These are phyloP conservation scores for Teinopalpus imperialis DNA, from an alignment of 2,888 invertebrate genomes.

Conservation along the genomic window DNA sequence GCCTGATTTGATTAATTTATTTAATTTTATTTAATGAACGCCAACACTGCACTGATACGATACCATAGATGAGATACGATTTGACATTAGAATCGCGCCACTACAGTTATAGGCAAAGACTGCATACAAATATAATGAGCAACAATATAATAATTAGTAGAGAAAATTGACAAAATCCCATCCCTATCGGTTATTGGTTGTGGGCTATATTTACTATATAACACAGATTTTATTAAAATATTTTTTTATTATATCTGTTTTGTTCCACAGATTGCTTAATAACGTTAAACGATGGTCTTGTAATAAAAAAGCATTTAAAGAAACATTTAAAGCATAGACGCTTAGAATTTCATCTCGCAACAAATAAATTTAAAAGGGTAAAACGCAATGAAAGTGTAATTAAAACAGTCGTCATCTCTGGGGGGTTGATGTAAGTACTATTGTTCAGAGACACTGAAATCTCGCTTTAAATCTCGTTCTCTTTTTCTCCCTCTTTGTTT, in stretches of 20 bases:
- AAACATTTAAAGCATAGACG: slow-evolving; percentile 23
- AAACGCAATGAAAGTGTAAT: slow-evolving; percentile 35
- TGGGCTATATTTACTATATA: too few species aligned
- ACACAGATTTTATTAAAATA: slow-evolving; percentile 12
- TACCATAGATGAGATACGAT: too few species aligned
- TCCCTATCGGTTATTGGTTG: too few species aligned
- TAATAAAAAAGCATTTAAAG: slow-evolving; percentile 27
- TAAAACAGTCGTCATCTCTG: slow-evolving; percentile 33
- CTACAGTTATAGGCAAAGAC: too few species aligned
- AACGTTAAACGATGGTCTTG: slow-evolving; percentile 16
- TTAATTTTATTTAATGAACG: too few species aligned
- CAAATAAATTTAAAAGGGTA: slow-evolving; percentile 35
- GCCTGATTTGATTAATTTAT: too few species aligned
- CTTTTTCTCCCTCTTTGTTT: slow-evolving; percentile 16
- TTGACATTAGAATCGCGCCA: too few species aligned
- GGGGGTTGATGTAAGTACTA: slow-evolving; percentile 29
- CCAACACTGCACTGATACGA: too few species aligned
- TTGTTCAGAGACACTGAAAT: slow-evolving; percentile 24
- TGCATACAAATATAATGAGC: too few species aligned
- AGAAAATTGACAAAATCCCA: too few species aligned
- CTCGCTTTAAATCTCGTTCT: slow-evolving; percentile 14
- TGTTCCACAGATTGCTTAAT: slow-evolving; percentile 20
- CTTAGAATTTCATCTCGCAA: slow-evolving; percentile 32
- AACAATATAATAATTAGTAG: too few species aligned
- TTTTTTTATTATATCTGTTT: slow-evolving; percentile 3